A percentile compares a stretch with the other conserved stretches of the same genome.
These are phyloP conservation scores for Stratiolaelaps scimitus DNA, from an alignment of 1,140 invertebrate genomes.

Conservation along the genomic window DNA sequence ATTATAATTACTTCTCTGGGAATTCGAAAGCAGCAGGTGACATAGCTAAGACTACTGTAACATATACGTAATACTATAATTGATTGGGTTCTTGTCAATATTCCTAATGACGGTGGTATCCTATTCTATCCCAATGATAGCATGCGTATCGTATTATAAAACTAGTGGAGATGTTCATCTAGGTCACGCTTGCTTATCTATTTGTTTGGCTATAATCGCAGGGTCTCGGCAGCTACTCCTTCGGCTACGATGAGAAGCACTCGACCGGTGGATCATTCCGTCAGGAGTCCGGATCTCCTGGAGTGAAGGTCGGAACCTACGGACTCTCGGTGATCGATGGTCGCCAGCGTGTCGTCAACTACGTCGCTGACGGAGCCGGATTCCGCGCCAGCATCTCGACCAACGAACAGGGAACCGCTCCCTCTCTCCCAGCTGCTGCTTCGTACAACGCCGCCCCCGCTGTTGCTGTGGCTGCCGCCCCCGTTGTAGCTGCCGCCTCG, in stretches of 20 bases:
- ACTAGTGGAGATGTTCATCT: too few relatives aligned
- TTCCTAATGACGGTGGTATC: too few relatives aligned
- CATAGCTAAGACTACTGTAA: too few relatives aligned
- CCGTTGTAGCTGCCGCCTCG: constrained; percentile 29
- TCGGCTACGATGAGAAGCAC: constrained; percentile 38
- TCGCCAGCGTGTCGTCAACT: constrained; percentile 37
- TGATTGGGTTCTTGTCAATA: too few relatives aligned
- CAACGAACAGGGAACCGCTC: constrained; percentile 40
- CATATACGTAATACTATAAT: too few relatives aligned
- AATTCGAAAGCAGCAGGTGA: too few relatives aligned
- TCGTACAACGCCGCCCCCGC: constrained; percentile 44
- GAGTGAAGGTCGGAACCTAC: constrained; percentile 37
- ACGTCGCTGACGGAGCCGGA: constrained; percentile 38
- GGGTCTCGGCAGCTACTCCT: constrained; percentile 37
- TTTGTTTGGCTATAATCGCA: neutral
- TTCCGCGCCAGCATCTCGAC: constrained; percentile 37
- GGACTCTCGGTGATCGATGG: constrained; percentile 37
- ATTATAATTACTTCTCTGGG: too few relatives aligned
- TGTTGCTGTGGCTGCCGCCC: constrained; percentile 35
- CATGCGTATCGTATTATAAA: too few relatives aligned
- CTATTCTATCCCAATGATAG: too few relatives aligned
- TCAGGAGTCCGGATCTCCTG: constrained; percentile 34
- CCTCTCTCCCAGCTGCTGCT: constrained; percentile 45
- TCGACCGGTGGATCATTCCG: constrained; percentile 38
- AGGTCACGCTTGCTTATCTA: neutral